These are phyloP conservation scores for Phrynocephalus vlangalii DNA, from an alignment of 2,797 vertebrate genomes.

Conservation along the genomic window DNA sequence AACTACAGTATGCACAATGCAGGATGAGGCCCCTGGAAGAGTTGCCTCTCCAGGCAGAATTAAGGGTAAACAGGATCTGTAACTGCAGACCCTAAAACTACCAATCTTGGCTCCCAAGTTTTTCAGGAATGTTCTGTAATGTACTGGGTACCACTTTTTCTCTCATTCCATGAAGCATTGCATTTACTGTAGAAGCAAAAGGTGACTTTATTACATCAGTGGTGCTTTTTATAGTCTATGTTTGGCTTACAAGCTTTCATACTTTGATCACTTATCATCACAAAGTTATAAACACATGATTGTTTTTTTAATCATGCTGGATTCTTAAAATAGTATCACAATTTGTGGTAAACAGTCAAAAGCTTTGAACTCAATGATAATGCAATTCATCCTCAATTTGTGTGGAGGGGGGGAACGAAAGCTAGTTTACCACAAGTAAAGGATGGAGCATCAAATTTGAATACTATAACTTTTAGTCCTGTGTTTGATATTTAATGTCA, in stretches of 20 bases:
- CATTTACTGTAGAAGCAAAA: neutral
- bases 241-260: conserved; percentile 31
- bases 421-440: conserved; percentile 9
- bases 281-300: neutral
- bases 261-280: conserved; percentile 13
- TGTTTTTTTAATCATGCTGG: neutral
- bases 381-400: conserved; percentile 23
- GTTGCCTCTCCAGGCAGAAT: no score
- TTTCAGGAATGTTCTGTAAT: neutral
- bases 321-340: conserved; percentile 30
- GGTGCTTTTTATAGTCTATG: neutral
- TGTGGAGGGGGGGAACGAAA: neutral
- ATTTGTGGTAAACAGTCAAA: conserved; percentile 11
- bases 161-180: neutral
- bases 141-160: neutral
- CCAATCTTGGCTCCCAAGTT: neutral
- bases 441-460: conserved; percentile 17
- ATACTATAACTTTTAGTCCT: neutral
- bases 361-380: conserved; percentile 37
- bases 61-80: neutral
- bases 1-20: neutral
- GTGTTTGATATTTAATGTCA: conserved; percentile 21
- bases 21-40: no score
- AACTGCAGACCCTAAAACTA: neutral
- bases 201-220: neutral